Evolutionary conservation across 2,888 invertebrate genomes (phyloP).

Genomic region (Pachydiplax longipennis): DNA sequence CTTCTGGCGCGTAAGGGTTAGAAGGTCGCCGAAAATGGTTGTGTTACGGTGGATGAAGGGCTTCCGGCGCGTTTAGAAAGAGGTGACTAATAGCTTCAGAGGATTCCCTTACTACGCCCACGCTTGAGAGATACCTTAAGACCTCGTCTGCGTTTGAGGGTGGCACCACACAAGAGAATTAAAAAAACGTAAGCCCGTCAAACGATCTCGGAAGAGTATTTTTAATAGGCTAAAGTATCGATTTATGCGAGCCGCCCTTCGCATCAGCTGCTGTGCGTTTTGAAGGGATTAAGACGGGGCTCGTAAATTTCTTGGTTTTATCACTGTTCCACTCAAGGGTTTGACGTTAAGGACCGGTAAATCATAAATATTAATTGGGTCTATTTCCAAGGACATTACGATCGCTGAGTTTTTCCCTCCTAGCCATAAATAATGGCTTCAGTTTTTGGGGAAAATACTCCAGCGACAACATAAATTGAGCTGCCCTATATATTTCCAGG

Average conservation of each 20-base stretch:
- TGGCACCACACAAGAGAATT: neutral
- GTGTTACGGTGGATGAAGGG: neutral
- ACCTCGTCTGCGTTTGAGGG: neutral
- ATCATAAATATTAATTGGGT: slow-evolving; percentile 40
- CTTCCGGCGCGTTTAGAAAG: slow-evolving; percentile 1
- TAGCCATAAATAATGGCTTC: neutral
- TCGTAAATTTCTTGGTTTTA: slow-evolving; percentile 29
- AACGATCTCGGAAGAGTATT: neutral
- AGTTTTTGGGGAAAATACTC: neutral
- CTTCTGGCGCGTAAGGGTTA: neutral
- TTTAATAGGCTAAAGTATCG: neutral
- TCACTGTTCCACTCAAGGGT: slow-evolving; percentile 23
- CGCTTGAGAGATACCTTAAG: neutral
- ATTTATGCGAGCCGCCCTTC: neutral
- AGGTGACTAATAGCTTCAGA: slow-evolving; percentile 9
- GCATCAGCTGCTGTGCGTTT: slow-evolving; percentile 19
- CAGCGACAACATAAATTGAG: neutral
- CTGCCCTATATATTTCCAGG: neutral
- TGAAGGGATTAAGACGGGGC: slow-evolving; percentile 10
- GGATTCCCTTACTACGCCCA: neutral
- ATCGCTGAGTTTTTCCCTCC: neutral
- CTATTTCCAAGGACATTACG: neutral
- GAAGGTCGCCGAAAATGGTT: neutral
- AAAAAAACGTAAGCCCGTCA: neutral
- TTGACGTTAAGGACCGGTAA: slow-evolving; percentile 24